Evolutionary conservation across 2,888 invertebrate genomes (phyloP), one percentile per base, ranked within the genome.

Genomic region (Leptura quadrifasciata): DNA sequence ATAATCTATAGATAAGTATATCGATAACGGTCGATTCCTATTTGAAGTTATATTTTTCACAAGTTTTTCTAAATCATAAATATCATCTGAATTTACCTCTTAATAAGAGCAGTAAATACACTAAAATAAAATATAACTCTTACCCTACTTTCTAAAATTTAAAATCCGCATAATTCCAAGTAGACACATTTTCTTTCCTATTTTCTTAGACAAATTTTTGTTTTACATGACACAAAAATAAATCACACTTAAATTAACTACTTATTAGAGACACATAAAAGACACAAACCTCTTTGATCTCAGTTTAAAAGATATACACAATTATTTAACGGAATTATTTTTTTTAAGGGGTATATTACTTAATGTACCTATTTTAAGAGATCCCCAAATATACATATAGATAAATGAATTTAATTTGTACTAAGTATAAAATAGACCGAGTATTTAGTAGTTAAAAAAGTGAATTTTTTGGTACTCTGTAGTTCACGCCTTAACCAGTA

Each of bases 131-230:
- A 8, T 31, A 31, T 5, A 31, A n/a, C n/a, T n/a, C 27, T 12
- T 39, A 39, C 39, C 15, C 1, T 12, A 39, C 12, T 39, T 47
- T 47, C 47, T 47, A 47, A 17, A 17, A n/a, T 47, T n/a, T n/a
- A 4, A 47, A n/a, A n/a, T 47, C 47, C 47, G 47, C 47, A 47
- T 47, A 47, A 47, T 47, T 47, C 47, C 47, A 47, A 47, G 47
- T 47, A 47, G 15, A 12, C 5, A n/a, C 3, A n/a, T 15, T 47
- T 47, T 4, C n/a, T 47, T 17, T n/a, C 5, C n/a, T n/a, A 15
- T n/a, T 47, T 47, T 31, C n/a, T 47, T 47, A 39, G 15, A 39
- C 15, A 12, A 39, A 39, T 6, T 39, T 39, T 5, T 8, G 27
- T 31, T 31, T 6, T 6, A 31, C 27, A 31, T 31, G 12, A 39